phyloP scores from a whole-genome alignment of 2,888 invertebrate genomes.

The Harpalus rubripes region DNA sequence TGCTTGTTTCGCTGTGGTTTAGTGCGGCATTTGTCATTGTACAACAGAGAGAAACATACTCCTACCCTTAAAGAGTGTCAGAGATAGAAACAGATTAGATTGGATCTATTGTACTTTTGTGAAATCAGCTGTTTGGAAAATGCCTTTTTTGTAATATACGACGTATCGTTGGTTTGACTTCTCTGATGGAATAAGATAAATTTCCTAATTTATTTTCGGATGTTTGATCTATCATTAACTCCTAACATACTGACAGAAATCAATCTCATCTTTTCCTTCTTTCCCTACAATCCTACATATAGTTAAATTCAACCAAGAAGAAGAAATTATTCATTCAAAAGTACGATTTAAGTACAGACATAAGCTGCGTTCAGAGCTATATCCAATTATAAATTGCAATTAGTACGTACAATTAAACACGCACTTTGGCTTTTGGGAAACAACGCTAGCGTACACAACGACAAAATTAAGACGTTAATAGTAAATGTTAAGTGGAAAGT shows the following conservation, averaged over 20 bases:
- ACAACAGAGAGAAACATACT: conserved; percentile 44
- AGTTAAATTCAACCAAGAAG: too few species aligned
- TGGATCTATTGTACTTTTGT: conserved; percentile 49
- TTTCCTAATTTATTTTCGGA: conserved; percentile 43
- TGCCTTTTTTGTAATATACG: conserved; percentile 41
- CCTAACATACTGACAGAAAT: neutral
- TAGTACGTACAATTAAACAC: too few species aligned
- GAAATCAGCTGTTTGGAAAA: conserved; percentile 52
- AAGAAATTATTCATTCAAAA: too few species aligned
- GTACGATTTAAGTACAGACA: too few species aligned
- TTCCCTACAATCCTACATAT: too few species aligned
- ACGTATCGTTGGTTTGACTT: conserved; percentile 25
- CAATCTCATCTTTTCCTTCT: neutral
- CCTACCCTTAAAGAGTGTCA: neutral
- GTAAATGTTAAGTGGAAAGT: too few species aligned
- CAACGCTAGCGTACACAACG: too few species aligned
- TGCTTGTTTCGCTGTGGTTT: conserved; percentile 50
- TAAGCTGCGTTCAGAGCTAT: too few species aligned
- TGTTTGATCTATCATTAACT: conserved; percentile 37
- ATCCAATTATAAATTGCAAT: too few species aligned
- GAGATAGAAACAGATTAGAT: conserved; percentile 27
- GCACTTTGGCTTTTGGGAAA: too few species aligned
- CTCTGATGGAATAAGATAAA: conserved; percentile 28
- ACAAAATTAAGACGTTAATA: too few species aligned
- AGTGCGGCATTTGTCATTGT: conserved; percentile 51